These are phyloP conservation scores for Electrophaes corylata DNA, from an alignment of 2,888 invertebrate genomes.

Conservation along the genomic window DNA sequence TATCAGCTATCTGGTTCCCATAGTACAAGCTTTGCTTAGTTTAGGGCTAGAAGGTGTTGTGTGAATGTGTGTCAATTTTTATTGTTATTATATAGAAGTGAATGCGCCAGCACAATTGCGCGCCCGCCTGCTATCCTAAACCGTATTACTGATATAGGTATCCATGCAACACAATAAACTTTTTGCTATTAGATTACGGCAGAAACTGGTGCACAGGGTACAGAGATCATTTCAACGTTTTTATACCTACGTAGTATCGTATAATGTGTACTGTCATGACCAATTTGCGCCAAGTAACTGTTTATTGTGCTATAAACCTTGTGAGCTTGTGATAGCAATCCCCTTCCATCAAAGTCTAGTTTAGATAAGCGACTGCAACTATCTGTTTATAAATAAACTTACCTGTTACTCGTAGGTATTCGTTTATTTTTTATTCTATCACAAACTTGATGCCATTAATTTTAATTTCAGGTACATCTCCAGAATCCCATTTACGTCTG, in stretches of 20 bases:
- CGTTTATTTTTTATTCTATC: background rate
- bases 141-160: background rate
- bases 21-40: too few species aligned
- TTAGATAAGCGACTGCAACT: background rate
- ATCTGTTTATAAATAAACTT: background rate
- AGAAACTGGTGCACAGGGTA: background rate
- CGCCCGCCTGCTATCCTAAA: too few species aligned
- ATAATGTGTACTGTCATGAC: slow-evolving; percentile 25
- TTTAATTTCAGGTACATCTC: slow-evolving; percentile 34
- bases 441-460: background rate
- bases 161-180: background rate
- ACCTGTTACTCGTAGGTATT: background rate
- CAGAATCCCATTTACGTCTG: slow-evolving; percentile 6
- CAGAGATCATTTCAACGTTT: slow-evolving; percentile 21
- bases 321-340: slow-evolving; percentile 18
- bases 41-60: too few species aligned
- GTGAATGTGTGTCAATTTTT: too few species aligned
- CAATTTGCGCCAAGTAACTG: slow-evolving; percentile 35
- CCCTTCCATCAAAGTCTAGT: background rate
- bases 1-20: too few species aligned
- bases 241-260: slow-evolving; percentile 21
- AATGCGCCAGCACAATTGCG: too few species aligned
- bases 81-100: too few species aligned
- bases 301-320: slow-evolving; percentile 34
- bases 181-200: background rate